Evolutionary conservation across 1,140 invertebrate species (phyloP), one percentile per base, ranked within the genome.

Genomic region (Drosophila punjabiensis): DNA sequence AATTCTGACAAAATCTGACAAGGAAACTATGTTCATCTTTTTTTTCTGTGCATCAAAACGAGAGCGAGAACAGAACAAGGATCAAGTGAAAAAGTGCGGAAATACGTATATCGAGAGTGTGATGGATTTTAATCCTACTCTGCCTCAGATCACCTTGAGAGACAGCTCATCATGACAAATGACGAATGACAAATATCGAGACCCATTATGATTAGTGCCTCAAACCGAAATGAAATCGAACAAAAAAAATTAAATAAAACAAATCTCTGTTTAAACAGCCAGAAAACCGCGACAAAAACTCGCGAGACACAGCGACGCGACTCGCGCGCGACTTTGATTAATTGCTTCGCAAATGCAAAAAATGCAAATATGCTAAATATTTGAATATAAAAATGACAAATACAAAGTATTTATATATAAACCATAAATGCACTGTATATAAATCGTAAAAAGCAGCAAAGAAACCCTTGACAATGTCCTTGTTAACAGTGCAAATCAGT

Each of bases 311-410:
- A 35, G 76, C 69, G 81, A 75, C 75, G 77, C 43, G 74, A 86
- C 71, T 59, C 83, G 84, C 84, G 65, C 76, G 81, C 81, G 71
- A 53, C 78, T 84, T 85, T 88, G 78, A 89, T 89, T 88, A 88
- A 89, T 88, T 79, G 74, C 68, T 30, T 28, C 45, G 32, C 35
- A 24, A 77, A 63, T 74, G 80, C 73, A 28, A 28, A 82, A 60
- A 75, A 50, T 76, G 37, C 52, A 48, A 33, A 37, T 48, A 75
- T 39, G 35, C 33, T 58, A 39, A 58, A 58, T 37, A 39, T 20
- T 39, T 11, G 9, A 9, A 41, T n/a, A 24, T 58, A 48, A 56
- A 37, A 55, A 47, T 9, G 10, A 50, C 13, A 58, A 48, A 41
- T 13, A 16, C 24, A 55, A 60, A 53, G 61, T 55, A 47, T 52